phyloP scores from a whole-genome alignment of 2,797 vertebrate species.

The Acrocephalus scirpaceus region DNA sequence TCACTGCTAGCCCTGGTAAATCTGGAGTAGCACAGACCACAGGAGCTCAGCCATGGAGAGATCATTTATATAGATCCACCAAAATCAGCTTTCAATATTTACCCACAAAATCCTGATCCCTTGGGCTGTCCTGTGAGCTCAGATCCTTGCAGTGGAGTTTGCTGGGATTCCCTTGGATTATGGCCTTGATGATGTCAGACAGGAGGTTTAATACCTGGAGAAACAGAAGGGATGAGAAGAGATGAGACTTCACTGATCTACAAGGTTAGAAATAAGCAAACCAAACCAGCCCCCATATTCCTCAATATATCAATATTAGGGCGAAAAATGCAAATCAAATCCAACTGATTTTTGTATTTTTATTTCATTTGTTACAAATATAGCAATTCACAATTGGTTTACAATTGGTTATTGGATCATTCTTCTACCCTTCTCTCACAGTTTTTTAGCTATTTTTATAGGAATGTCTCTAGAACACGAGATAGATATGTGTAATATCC shows the following conservation, averaged over 20 bases:
- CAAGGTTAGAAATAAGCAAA: not conserved
- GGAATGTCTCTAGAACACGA: not conserved
- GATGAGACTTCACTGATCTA: not conserved
- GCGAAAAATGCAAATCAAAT: not conserved
- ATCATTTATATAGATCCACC: not conserved
- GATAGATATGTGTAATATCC: not conserved
- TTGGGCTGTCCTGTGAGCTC: not conserved
- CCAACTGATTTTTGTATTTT: not conserved
- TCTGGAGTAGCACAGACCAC: not conserved
- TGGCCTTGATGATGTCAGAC: too few relatives aligned
- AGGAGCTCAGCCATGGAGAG: not conserved
- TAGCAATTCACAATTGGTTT: not conserved
- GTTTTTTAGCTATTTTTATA: not conserved
- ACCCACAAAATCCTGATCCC: not conserved
- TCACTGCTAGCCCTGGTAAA: not conserved
- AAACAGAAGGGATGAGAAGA: not conserved
- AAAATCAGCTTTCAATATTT: not conserved
- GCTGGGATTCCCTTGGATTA: not conserved
- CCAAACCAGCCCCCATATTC: fast-evolving
- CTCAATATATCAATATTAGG: not conserved
- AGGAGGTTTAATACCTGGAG: not conserved
- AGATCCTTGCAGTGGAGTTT: too few relatives aligned
- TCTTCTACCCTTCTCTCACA: not conserved
- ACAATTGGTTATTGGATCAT: not conserved
- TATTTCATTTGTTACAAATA: not conserved